Evolutionary conservation across 2,113 vertebrate species (phyloP).

Genomic region (Eurystomus gularis): DNA sequence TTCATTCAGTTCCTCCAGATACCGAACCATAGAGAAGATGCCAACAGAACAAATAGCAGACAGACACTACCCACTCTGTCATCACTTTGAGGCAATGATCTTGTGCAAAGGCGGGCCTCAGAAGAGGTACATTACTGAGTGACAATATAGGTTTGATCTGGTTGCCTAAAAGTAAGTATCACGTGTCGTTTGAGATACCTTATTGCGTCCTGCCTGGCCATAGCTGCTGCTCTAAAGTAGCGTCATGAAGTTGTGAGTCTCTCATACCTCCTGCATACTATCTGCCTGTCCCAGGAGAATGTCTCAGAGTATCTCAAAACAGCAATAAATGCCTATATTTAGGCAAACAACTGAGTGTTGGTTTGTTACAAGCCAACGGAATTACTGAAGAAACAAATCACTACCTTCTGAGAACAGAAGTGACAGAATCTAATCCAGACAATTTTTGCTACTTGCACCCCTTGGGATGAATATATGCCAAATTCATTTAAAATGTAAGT

Average conservation of each 20-base stretch:
- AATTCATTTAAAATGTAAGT: background rate
- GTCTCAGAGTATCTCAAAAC: background rate
- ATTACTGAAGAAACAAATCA: background rate
- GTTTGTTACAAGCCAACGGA: background rate
- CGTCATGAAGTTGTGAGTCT: background rate
- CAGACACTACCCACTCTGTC: background rate
- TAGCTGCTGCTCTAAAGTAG: background rate
- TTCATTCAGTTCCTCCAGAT: slow-evolving; percentile 13
- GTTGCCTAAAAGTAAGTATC: background rate
- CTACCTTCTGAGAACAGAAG: background rate
- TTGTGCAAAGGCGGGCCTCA: background rate
- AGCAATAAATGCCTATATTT: background rate
- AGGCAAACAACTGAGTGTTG: background rate
- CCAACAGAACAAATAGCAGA: background rate
- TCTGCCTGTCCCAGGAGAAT: background rate
- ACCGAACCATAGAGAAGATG: background rate
- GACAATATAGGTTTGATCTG: background rate
- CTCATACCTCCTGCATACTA: background rate
- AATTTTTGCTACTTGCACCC: background rate
- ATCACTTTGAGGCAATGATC: background rate
- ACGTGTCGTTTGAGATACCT: background rate
- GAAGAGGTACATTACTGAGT: background rate
- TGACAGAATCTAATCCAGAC: background rate
- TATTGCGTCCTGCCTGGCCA: background rate
- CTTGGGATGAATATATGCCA: background rate